Base-by-base conservation (phyloP, 2,113 vertebrate genomes). In the Pluvianellus socialis region DNA sequence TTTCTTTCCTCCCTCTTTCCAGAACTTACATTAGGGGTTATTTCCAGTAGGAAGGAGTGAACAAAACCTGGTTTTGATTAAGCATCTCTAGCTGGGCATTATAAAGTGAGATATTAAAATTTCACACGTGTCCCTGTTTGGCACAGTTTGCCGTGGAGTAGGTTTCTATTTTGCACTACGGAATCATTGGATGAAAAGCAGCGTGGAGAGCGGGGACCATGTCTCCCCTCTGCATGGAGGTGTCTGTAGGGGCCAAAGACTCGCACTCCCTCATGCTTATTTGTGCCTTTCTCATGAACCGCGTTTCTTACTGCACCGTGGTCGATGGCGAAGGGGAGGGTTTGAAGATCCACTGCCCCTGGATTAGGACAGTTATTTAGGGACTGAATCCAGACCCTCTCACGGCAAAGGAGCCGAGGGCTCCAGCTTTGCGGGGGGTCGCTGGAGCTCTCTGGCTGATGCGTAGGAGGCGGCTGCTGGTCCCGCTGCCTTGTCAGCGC, bases 11-110 rank as follows among this genome's bases (percentile, higher is more conserved):
- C 77, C 35, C 27, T 86, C 68, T 74, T 77, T 55, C 52, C 33
- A 65, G 76, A 87, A 92, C 79, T 95, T 95, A 92, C 66, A 53
- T 79, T 72, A 72, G 42, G n/a, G 32, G 26, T 68, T 92, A 85
- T 92, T 95, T 95, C 76, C 61, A 47, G 59, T 83, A 83, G 71
- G 44, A 82, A 70, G 49, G 56, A 74, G 81, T 91, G 49, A 87
- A 52, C 26, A 72, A 91, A 92, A 49, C 38, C 44, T 75, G 72
- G 21, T 52, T 93, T 91, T 75, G 44, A 65, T 96, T 88, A 67
- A 84, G 58, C 24, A 49, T 80, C 58, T 87, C 38, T 86, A 89
- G 44, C 14, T 2, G 4, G 63, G n/a, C 38, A 18, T 80, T 89
- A n/a, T 42, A 61, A 92, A 87, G 59, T 4, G 28, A 77, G 22